A percentile compares a stretch with the other conserved stretches of the same genome.
Evolutionary conservation across 2,113 vertebrate genomes (phyloP).

Genomic region (Seriola aureovittata): DNA sequence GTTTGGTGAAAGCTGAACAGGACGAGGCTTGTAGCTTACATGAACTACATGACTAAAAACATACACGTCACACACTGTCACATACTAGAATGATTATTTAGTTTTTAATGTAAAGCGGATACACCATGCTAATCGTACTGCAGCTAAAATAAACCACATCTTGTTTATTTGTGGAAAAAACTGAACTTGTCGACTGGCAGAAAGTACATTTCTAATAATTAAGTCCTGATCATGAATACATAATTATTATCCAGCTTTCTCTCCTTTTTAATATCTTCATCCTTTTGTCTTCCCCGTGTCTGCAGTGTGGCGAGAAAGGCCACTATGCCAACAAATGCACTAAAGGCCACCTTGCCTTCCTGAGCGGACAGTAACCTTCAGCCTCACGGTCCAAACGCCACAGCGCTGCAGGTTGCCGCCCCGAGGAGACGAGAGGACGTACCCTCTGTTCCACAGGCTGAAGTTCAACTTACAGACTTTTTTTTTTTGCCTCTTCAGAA

Average conservation of each 20-base stretch:
- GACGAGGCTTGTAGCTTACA: too few species aligned
- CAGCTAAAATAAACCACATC: too few species aligned
- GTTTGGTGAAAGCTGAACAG: too few species aligned
- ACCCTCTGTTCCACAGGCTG: constrained; percentile 2
- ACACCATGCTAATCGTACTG: too few species aligned
- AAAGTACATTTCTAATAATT: too few species aligned
- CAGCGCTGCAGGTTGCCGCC: not conserved
- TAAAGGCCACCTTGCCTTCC: constrained; percentile 98
- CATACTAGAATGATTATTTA: too few species aligned
- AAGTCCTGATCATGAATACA: too few species aligned
- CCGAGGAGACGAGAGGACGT: not conserved
- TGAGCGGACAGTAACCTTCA: constrained; percentile 93
- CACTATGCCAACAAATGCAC: constrained; percentile 99
- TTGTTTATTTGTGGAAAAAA: too few species aligned
- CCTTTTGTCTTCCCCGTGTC: constrained; percentile 47
- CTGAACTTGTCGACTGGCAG: too few species aligned
- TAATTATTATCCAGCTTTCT: not conserved
- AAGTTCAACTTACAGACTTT: constrained; percentile 40
- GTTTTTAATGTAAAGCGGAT: too few species aligned
- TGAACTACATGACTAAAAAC: too few species aligned
- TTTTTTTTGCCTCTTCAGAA: constrained; percentile 17
- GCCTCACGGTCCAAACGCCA: not conserved
- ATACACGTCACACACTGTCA: too few species aligned
- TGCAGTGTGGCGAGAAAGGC: constrained; percentile 97
- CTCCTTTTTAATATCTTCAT: not conserved